phyloP scores from a whole-genome alignment of 2,888 invertebrate species.

The Molanna angustata region DNA sequence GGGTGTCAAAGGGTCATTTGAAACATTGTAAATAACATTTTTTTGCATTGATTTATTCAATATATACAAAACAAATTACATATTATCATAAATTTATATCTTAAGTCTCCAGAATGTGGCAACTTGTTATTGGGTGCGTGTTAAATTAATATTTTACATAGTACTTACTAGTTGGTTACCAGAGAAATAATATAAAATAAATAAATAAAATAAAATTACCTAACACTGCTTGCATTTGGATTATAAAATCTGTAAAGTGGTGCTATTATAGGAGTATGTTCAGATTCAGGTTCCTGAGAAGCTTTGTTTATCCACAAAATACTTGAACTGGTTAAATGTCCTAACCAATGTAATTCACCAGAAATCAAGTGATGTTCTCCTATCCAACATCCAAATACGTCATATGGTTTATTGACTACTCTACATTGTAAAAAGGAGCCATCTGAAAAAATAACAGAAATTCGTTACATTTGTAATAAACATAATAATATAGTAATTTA shows the following conservation, averaged over 20 bases:
- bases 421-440: slow-evolving; percentile 69
- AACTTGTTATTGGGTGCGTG: too few species aligned
- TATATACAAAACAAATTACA: not conserved
- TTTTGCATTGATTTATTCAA: too few species aligned
- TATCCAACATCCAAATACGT: slow-evolving; percentile 89
- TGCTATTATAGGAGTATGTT: slow-evolving; percentile 74
- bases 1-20: too few species aligned
- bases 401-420: slow-evolving; percentile 80
- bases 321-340: slow-evolving; percentile 70
- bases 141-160: too few species aligned
- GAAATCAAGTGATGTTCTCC: slow-evolving; percentile 77
- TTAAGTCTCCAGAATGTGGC: too few species aligned
- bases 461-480: not conserved
- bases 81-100: not conserved
- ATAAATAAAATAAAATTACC: slow-evolving; percentile 19
- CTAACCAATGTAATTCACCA: slow-evolving; percentile 78
- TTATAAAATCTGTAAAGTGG: slow-evolving; percentile 74
- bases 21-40: too few species aligned
- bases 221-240: slow-evolving; percentile 68
- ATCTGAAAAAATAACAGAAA: slow-evolving; percentile 42
- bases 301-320: slow-evolving; percentile 81
- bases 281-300: slow-evolving; percentile 74
- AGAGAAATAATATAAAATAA: not conserved
- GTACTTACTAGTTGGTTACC: too few species aligned
- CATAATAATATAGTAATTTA: too few species aligned